Evolutionary conservation across 2,797 vertebrate species (phyloP).

Genomic region (Artibeus jamaicensis): DNA sequence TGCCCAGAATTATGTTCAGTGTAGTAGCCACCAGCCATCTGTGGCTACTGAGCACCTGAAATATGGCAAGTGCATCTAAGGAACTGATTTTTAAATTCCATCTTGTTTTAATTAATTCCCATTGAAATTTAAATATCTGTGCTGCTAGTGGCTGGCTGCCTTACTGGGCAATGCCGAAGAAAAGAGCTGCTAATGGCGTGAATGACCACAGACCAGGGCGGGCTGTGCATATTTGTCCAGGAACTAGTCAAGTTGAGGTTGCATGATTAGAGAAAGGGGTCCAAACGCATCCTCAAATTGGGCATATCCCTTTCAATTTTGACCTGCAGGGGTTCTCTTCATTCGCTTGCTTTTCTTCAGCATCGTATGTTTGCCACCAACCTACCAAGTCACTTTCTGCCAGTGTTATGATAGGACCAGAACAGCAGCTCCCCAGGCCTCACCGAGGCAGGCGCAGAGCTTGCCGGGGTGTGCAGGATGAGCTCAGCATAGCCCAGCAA

Average conservation of each 20-base stretch:
- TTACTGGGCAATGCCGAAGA: not conserved
- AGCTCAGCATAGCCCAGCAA: not conserved
- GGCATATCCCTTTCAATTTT: not conserved
- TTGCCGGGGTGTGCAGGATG: not conserved
- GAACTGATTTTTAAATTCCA: not conserved
- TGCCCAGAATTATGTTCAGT: not conserved
- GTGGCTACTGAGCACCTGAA: not conserved
- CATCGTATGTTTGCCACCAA: not conserved
- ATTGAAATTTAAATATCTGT: not conserved
- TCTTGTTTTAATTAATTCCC: not conserved
- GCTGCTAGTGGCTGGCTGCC: not conserved
- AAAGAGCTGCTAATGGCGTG: not conserved
- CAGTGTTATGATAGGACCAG: not conserved
- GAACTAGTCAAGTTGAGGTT: not conserved
- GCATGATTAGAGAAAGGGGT: not conserved
- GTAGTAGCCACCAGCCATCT: not conserved
- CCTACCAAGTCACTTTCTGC: not conserved
- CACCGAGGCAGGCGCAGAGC: not conserved
- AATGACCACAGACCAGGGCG: not conserved
- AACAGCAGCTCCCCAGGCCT: not conserved
- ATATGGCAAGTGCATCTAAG: not conserved
- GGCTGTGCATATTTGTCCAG: rapidly evolving
- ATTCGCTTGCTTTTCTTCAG: not conserved
- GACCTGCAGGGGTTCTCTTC: not conserved
- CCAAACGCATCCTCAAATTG: not conserved